These are phyloP conservation scores for Crioceris asparagi DNA, from an alignment of 2,888 invertebrate genomes.

Conservation along the genomic window DNA sequence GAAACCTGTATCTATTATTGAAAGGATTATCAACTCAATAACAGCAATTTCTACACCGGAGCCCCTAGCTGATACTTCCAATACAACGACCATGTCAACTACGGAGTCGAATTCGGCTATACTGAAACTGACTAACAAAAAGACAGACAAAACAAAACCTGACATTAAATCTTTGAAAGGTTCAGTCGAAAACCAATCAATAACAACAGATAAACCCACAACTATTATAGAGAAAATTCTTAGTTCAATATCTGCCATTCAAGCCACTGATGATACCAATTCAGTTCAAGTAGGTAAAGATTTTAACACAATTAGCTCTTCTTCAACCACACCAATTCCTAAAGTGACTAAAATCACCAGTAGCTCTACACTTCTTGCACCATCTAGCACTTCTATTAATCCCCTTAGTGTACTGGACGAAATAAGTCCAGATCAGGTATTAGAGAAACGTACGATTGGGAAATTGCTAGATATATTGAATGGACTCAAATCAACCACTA, in stretches of 20 bases:
- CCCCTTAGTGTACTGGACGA: conserved; percentile 31
- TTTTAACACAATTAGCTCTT: conserved; percentile 30
- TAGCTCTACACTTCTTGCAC: conserved; percentile 22
- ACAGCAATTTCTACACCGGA: conserved; percentile 34
- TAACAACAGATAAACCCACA: conserved; percentile 36
- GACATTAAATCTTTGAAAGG: no score
- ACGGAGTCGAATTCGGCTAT: conserved; percentile 31
- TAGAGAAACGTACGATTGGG: conserved; percentile 33
- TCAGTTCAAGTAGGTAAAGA: conserved; percentile 33
- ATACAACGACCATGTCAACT: conserved; percentile 15
- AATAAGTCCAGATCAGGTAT: conserved; percentile 29
- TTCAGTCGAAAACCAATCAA: conserved; percentile 12
- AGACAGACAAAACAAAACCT: conserved; percentile 25
- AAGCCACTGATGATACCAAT: conserved; percentile 29
- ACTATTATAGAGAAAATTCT: conserved; percentile 38
- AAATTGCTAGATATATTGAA: conserved; percentile 35
- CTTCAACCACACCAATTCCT: conserved; percentile 28
- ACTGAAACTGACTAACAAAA: conserved; percentile 34
- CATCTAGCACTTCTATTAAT: conserved; percentile 28
- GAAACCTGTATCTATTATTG: conserved; percentile 35
- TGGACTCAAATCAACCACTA: conserved; percentile 30
- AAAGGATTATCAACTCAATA: conserved; percentile 37
- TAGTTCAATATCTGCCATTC: conserved; percentile 35
- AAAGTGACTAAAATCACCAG: conserved; percentile 26
- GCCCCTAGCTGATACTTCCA: conserved; percentile 18